Evolutionary conservation across 2,888 invertebrate genomes (phyloP).

Genomic region (Anthophora plumipes): DNA sequence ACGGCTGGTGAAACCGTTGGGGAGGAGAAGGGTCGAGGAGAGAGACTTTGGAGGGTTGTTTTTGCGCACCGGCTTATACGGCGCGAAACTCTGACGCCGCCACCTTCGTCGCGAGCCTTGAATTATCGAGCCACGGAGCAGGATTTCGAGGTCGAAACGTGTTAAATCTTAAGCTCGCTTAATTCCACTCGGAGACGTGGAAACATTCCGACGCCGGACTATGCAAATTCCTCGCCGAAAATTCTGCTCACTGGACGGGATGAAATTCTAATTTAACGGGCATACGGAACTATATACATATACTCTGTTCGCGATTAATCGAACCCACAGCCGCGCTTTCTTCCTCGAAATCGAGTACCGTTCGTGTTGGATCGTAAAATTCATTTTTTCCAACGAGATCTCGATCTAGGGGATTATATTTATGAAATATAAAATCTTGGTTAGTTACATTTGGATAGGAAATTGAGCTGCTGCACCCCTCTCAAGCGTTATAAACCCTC

Average conservation of each 20-base stretch:
- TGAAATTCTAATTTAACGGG: slow-evolving; percentile 43
- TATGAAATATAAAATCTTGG: no score
- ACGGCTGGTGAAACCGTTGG: slow-evolving; percentile 2
- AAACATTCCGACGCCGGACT: slow-evolving; percentile 50
- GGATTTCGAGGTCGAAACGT: slow-evolving; percentile 63
- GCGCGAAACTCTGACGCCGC: slow-evolving; percentile 69
- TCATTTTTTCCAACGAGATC: no score
- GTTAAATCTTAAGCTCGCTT: slow-evolving; percentile 69
- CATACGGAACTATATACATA: slow-evolving; percentile 1
- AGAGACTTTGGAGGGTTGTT: slow-evolving; percentile 52
- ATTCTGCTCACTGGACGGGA: slow-evolving; percentile 25
- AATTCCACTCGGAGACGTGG: slow-evolving; percentile 61
- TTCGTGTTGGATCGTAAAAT: no score
- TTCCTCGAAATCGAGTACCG: no score
- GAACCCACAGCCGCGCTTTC: neutral
- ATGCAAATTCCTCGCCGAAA: slow-evolving; percentile 60
- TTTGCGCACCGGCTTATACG: slow-evolving; percentile 67
- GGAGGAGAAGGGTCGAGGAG: neutral
- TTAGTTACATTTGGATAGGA: no score
- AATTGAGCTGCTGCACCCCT: no score
- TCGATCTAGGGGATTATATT: no score
- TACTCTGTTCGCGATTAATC: slow-evolving; percentile 10
- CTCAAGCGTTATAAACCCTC: no score
- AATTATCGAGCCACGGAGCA: slow-evolving; percentile 67
- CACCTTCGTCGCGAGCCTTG: slow-evolving; percentile 56